Evolutionary conservation across 2,888 invertebrate species (phyloP), one percentile per base, ranked within the genome.

Genomic region (Cephalotes varians): DNA sequence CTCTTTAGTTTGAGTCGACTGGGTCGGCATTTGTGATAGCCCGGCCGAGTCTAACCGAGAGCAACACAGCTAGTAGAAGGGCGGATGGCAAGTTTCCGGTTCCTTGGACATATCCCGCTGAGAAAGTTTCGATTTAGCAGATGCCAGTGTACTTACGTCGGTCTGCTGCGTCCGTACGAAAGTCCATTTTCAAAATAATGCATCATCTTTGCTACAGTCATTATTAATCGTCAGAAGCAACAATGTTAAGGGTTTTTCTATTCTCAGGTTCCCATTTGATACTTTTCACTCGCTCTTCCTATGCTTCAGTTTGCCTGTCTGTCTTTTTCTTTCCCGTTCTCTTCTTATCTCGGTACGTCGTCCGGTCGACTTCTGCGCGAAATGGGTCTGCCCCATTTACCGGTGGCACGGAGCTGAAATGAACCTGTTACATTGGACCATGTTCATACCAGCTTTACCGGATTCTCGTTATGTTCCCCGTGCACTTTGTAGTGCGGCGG

Each of bases 101-200:
- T 87, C 87, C 89, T 89, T 87, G 90, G 84, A 87, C 87, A 83
- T 72, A 89, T 88, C 85, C 85, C 84, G 83, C 47, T 85, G 88
- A 82, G 88, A 90, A 90, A 89, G 90, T 90, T 89, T 89, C 84
- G 90, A 90, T 89, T 89, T 85, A 90, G 56, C 85, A 86, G 88
- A 83, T 77, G 88, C 64, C 62, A 76, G 49, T 65, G 7, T 28
- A 64, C 76, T 64, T 72, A 56, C 18, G 5, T n/a, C 21, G 40
- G 21, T 69, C 31, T 4, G n/a, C 34, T 40, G 18, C 15, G 31
- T 31, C 69, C 58, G 58, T 73, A 62, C 60, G 18, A 60, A 60
- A 67, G 76, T 83, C 64, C 69, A 84, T 90, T 84, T 88, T 77
- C 79, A 62, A 84, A 86, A 83, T 81, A 84, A 82, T 80, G 85